These are phyloP conservation scores for Hirtodrosophila duncani DNA, from an alignment of 2,888 invertebrate species.

Conservation along the genomic window DNA sequence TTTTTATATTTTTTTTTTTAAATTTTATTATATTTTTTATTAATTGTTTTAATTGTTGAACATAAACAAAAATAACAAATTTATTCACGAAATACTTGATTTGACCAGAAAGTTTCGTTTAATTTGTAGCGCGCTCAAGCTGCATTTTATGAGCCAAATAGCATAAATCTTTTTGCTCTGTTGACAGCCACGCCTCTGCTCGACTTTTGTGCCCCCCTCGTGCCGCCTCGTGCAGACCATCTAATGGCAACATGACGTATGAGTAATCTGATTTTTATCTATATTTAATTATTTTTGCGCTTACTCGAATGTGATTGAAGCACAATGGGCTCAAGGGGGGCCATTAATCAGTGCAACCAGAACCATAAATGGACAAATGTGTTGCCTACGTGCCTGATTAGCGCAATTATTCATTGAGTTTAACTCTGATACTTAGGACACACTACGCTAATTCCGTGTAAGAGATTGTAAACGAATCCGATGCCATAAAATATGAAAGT, in stretches of 20 bases:
- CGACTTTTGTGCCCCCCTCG: too few relatives aligned
- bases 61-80: conserved; percentile 2
- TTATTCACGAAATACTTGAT: conserved; percentile 41
- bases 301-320: conserved; percentile 53
- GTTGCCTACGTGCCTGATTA: conserved; percentile 57
- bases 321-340: conserved; percentile 61
- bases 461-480: conserved; percentile 59
- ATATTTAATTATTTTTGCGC: conserved; percentile 60
- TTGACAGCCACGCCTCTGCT: conserved; percentile 54
- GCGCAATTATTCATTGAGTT: conserved; percentile 52
- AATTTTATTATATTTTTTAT: background rate
- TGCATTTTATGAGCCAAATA: conserved; percentile 45
- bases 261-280: conserved; percentile 68
- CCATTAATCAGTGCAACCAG: conserved; percentile 62
- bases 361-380: conserved; percentile 8
- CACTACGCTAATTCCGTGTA: conserved; percentile 57
- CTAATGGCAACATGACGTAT: conserved; percentile 41
- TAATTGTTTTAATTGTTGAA: conserved; percentile 1
- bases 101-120: conserved; percentile 42
- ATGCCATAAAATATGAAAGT: conserved; percentile 63
- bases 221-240: too few relatives aligned
- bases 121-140: too few relatives aligned
- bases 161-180: conserved; percentile 47
- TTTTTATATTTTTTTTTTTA: background rate
- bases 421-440: conserved; percentile 28